Conservation (phyloP, 2,113 vertebrate species). For the Oreochromis spilurus region DNA sequence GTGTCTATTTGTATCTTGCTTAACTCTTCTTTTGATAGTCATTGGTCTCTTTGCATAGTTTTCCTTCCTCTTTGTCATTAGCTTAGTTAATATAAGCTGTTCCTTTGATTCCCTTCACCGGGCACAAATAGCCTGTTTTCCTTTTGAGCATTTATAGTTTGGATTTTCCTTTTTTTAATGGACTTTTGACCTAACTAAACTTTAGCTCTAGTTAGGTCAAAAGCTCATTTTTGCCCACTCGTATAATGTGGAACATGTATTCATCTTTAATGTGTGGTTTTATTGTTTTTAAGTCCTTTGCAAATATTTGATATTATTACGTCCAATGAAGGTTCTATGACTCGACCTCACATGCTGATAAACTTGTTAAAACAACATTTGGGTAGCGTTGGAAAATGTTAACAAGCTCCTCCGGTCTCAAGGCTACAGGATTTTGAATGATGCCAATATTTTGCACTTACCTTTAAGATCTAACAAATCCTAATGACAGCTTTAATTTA, state of each 20-base stretch:
- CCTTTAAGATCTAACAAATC: neutral
- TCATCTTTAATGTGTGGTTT: neutral
- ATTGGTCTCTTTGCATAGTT: neutral
- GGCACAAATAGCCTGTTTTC: rapidly evolving
- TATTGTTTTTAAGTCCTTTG: neutral
- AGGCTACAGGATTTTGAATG: neutral
- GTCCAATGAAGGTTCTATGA: neutral
- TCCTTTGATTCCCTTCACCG: neutral
- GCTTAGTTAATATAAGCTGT: neutral
- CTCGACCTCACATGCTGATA: neutral
- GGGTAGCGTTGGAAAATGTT: neutral
- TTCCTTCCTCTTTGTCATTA: neutral
- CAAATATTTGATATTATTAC: rapidly evolving
- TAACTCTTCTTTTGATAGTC: neutral
- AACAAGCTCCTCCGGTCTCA: neutral
- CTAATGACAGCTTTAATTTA: neutral
- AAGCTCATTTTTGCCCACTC: rapidly evolving
- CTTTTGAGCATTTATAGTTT: rapidly evolving
- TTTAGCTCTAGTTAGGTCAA: neutral
- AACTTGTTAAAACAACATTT: neutral
- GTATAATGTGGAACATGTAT: rapidly evolving
- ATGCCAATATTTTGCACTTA: neutral
- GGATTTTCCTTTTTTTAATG: neutral
- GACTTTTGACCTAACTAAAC: neutral
- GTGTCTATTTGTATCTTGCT: neutral